Conservation (phyloP, 2,888 invertebrate species). For the Cheilosia grossa region DNA sequence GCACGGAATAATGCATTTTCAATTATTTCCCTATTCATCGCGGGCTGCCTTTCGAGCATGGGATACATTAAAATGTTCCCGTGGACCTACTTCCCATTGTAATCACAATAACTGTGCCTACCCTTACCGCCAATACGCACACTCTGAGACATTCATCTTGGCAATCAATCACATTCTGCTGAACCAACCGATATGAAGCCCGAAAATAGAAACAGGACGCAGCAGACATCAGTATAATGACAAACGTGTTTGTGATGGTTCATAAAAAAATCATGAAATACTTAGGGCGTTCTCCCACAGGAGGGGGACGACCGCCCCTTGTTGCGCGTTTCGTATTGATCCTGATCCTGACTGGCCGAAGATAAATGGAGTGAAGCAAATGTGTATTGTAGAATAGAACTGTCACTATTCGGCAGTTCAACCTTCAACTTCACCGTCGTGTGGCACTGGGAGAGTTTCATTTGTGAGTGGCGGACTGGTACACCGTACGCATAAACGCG, state of each 20-base stretch:
- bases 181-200: neutral
- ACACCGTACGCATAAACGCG: too few relatives aligned
- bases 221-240: neutral
- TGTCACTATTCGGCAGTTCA: slow-evolving; percentile 38
- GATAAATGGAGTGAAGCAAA: slow-evolving; percentile 48
- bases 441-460: slow-evolving; percentile 3
- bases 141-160: neutral
- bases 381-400: slow-evolving; percentile 19
- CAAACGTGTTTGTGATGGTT: neutral
- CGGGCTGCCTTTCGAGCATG: slow-evolving; percentile 1
- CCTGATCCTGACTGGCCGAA: neutral
- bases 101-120: slow-evolving; percentile 28
- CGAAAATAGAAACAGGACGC: slow-evolving; percentile 18
- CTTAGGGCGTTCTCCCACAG: slow-evolving; percentile 16
- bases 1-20: slow-evolving; percentile 51
- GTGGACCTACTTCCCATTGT: neutral
- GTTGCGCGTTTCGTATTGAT: slow-evolving; percentile 6
- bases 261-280: slow-evolving; percentile 49
- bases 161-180: slow-evolving; percentile 37
- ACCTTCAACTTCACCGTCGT: slow-evolving; percentile 11
- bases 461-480: slow-evolving; percentile 4
- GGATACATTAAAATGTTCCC: slow-evolving; percentile 20
- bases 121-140: neutral
- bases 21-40: slow-evolving; percentile 32
- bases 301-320: slow-evolving; percentile 5